These are phyloP conservation scores for Patella ulyssiponensis DNA, from an alignment of 2,888 invertebrate genomes.

Conservation along the genomic window DNA sequence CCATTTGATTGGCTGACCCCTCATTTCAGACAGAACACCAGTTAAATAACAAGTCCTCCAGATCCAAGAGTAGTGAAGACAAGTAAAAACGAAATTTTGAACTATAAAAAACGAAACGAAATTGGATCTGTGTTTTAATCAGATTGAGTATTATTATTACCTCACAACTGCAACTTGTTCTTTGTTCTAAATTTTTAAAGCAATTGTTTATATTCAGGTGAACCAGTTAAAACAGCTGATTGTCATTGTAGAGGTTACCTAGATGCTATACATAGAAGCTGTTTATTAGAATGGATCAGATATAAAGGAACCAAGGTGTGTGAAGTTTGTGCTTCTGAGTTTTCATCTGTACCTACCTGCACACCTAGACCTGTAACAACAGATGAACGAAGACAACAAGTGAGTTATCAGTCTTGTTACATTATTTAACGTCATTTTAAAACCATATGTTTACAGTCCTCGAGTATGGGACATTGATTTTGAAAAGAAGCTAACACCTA, in stretches of 20 bases:
- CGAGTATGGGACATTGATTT: background rate
- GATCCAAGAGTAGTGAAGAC: no score
- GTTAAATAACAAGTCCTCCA: no score
- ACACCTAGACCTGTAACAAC: constrained; percentile 12
- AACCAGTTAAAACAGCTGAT: constrained; percentile 35
- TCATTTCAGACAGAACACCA: no score
- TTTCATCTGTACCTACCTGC: constrained; percentile 39
- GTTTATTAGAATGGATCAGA: constrained; percentile 51
- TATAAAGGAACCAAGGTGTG: constrained; percentile 50
- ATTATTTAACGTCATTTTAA: no score
- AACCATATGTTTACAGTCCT: background rate
- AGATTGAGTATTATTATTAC: no score
- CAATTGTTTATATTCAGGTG: constrained; percentile 31
- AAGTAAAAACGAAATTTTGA: no score
- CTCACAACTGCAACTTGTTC: no score
- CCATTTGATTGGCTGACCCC: no score
- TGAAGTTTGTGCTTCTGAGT: constrained; percentile 47
- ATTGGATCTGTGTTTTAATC: no score
- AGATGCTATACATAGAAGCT: constrained; percentile 44
- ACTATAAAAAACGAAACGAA: no score
- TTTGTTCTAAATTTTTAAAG: no score
- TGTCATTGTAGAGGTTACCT: constrained; percentile 49
- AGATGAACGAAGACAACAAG: constrained; percentile 36
- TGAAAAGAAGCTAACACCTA: background rate
- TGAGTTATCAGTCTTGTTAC: constrained; percentile 11